Evolutionary conservation across 2,113 vertebrate species (phyloP).

Genomic region (Caloenas nicobarica): DNA sequence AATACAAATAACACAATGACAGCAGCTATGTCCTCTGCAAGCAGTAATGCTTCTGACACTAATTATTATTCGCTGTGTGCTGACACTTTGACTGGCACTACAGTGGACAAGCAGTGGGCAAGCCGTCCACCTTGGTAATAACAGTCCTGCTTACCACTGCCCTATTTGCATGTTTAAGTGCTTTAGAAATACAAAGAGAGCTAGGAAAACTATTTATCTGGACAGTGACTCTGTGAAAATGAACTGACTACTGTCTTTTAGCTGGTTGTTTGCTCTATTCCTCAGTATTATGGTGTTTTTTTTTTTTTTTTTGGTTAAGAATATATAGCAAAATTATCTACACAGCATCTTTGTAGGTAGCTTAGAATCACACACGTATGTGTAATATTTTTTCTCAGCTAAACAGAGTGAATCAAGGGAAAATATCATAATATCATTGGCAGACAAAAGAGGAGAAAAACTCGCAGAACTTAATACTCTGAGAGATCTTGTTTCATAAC

Average conservation of each 20-base stretch:
- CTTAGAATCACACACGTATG: background rate
- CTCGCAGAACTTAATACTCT: background rate
- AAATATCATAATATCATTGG: background rate
- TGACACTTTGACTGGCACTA: background rate
- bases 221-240: background rate
- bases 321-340: background rate
- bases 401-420: background rate
- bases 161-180: background rate
- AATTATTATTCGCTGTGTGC: background rate
- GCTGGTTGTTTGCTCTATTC: background rate
- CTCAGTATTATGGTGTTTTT: background rate
- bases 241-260: background rate
- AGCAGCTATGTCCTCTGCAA: background rate
- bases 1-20: background rate
- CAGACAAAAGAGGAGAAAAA: background rate
- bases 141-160: fast-evolving
- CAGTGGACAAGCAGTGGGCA: background rate
- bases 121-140: background rate
- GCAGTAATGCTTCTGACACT: background rate
- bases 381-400: background rate
- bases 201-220: background rate
- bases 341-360: background rate
- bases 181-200: background rate
- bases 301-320: background rate
- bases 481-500: background rate